phyloP scores from a whole-genome alignment of 2,888 invertebrate genomes.

The Cyrtodaria siliqua region DNA sequence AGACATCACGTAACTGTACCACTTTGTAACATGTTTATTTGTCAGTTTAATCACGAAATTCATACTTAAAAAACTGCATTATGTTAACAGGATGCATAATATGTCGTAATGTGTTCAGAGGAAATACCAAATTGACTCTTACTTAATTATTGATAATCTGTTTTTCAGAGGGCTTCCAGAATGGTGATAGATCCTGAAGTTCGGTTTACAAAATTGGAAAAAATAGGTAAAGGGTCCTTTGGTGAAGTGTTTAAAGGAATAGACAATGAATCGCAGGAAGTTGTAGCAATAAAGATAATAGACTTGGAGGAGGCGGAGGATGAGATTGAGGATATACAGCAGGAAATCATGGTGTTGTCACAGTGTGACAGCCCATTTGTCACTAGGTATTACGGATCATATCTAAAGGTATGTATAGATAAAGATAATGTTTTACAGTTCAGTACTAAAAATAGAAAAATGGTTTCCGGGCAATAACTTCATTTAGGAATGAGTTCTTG shows the following conservation, averaged over 20 bases:
- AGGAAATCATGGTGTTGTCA: constrained; percentile 98
- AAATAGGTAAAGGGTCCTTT: constrained; percentile 88
- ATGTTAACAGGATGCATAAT: no score
- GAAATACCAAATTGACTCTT: no score
- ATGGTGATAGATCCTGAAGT: constrained; percentile 95
- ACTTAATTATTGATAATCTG: no score
- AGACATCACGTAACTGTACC: no score
- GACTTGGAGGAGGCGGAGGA: constrained; percentile 99
- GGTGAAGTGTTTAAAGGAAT: constrained; percentile 99
- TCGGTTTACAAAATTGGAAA: constrained; percentile 98
- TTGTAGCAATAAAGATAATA: constrained; percentile 99
- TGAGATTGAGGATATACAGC: constrained; percentile 99
- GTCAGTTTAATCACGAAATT: no score
- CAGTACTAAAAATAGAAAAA: no score
- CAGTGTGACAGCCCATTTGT: constrained; percentile 99
- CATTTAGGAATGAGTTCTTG: no score
- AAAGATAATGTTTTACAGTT: no score
- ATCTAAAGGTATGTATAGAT: constrained; percentile 92
- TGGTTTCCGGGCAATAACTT: no score
- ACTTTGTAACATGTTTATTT: no score
- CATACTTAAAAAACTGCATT: no score
- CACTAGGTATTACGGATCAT: constrained; percentile 99
- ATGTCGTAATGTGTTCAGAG: no score
- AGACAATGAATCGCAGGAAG: constrained; percentile 98
- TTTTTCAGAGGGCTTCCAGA: constrained; percentile 68